Base-by-base conservation (phyloP, 2,113 vertebrate genomes). In the Lamprotornis superbus region DNA sequence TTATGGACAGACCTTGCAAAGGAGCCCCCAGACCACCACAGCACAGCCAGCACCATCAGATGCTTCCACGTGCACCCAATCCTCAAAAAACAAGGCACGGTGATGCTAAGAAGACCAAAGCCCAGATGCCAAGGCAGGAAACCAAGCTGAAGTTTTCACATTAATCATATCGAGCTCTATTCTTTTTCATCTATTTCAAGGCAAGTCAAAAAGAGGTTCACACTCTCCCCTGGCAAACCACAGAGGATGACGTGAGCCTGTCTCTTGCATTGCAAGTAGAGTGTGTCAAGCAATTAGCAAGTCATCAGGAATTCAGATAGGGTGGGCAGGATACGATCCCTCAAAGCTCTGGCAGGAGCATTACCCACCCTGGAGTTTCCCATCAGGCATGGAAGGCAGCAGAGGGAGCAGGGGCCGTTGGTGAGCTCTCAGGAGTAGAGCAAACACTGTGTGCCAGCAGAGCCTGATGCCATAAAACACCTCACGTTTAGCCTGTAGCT, bases 261-360 rank as follows among this genome's bases (percentile, higher is more conserved):
- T 93, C 95, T 96, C 94, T 84, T 96, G 95, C 95, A 96, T 95
- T 93, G 84, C 91, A 90, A 90, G 85, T 88, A 95, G 94, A 93
- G 80, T 87, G 90, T 94, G 84, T 87, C 83, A 94, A 97, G 94
- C 96, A 96, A 97, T 96, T 97, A 97, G 96, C 90, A 94, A 97
- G 91, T 90, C 91, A 93, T 96, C 90, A 93, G 89, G 93, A 95
- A 96, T 95, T 94, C 94, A 95, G 95, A 91, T 83, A 87, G 84
- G 80, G 95, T 90, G 94, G 93, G 93, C 75, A 97, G 91, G 91
- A 96, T 83, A 28, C 2, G 1, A 91, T 95, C 94, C 94, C 92
- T 95, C 95, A 78, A 92, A 94, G 94, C 85, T 65, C 67, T 91
- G 76, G 55, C 95, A 91, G 90, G 74, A 96, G 95, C 89, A 47